Percentiles rank a stretch among this genome's conserved stretches.
Conservation (phyloP, 2,888 invertebrate genomes). For the Augiades crinisus region DNA sequence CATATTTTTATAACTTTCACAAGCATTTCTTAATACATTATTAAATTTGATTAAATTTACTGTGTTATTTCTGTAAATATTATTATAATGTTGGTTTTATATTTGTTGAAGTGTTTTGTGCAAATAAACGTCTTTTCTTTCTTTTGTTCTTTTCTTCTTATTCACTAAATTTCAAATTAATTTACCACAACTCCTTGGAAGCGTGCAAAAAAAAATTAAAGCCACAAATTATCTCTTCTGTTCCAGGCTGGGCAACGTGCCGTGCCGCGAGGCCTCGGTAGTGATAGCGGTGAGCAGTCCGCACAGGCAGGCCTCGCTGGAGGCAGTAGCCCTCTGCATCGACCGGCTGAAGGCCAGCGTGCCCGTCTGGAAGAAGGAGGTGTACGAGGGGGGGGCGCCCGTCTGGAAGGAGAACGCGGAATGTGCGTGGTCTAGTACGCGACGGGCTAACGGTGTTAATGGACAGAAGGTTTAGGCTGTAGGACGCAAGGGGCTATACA, state of each 20-base stretch:
- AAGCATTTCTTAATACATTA: no score
- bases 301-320: slow-evolving; percentile 90
- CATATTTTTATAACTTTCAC: no score
- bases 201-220: no score
- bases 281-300: slow-evolving; percentile 95
- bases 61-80: no score
- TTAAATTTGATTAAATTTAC: no score
- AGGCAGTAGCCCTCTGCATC: slow-evolving; percentile 91
- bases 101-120: no score
- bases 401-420: slow-evolving; percentile 92
- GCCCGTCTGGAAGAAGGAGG: slow-evolving; percentile 98
- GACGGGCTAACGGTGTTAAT: slow-evolving; percentile 12
- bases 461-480: slow-evolving; percentile 18
- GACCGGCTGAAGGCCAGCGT: slow-evolving; percentile 92
- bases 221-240: not conserved
- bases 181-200: no score
- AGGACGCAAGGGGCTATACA: no score
- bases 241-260: slow-evolving; percentile 89
- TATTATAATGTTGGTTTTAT: no score
- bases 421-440: slow-evolving; percentile 86
- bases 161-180: no score
- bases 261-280: slow-evolving; percentile 93
- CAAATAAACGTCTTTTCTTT: no score
- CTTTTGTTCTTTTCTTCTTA: no score
- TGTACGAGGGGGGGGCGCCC: slow-evolving; percentile 84